These are phyloP conservation scores for Cavia porcellus DNA, from an alignment of 2,113 vertebrate species.

Conservation along the genomic window DNA sequence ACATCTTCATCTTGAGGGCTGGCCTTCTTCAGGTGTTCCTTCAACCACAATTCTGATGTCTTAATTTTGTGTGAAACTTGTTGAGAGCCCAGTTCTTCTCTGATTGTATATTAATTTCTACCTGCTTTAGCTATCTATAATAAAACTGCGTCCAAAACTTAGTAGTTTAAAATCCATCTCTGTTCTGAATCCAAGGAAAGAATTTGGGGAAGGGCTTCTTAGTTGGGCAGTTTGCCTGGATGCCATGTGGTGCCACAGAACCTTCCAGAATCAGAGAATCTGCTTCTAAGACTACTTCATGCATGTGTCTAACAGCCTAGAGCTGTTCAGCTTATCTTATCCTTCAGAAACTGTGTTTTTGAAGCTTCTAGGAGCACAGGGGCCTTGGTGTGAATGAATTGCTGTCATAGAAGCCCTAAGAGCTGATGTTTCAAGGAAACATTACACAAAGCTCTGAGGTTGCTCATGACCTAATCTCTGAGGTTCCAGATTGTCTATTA, in stretches of 20 bases:
- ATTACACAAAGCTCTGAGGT: background rate
- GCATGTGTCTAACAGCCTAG: background rate
- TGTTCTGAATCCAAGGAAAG: background rate
- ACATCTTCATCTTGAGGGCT: background rate
- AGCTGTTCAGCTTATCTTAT: background rate
- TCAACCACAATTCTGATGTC: background rate
- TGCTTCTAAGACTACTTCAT: background rate
- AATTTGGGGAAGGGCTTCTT: background rate
- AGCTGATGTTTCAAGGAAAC: background rate
- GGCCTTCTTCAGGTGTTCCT: background rate
- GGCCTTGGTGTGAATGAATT: background rate
- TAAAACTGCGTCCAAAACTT: background rate
- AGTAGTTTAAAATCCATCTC: background rate
- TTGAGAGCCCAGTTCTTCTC: background rate
- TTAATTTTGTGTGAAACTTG: background rate
- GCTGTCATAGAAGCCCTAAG: background rate
- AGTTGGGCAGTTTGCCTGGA: background rate
- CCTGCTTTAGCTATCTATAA: background rate
- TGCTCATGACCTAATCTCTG: background rate
- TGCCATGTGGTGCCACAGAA: background rate
- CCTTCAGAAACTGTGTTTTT: background rate
- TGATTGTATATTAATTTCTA: background rate
- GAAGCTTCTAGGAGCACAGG: background rate
- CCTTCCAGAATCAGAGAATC: accelerated
- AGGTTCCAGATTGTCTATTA: background rate